phyloP scores from a whole-genome alignment of 2,888 invertebrate species.

The Zhuqinia jingwanae region DNA sequence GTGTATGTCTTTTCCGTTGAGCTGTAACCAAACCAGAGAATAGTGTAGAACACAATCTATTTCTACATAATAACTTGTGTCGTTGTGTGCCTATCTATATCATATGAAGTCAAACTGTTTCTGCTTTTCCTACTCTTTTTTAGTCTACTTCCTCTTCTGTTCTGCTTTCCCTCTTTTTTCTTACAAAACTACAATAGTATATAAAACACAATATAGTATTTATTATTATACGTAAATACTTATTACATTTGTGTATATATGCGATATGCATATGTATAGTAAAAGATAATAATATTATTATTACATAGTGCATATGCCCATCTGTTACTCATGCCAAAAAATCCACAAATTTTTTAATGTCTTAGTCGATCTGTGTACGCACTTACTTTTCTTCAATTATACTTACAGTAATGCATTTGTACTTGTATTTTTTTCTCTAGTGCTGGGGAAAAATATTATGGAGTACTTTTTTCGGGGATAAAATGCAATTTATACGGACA shows the following conservation, averaged over 20 bases:
- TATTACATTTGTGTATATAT: no score
- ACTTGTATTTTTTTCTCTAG: background rate
- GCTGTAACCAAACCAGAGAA: conserved; percentile 49
- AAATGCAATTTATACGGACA: conserved; percentile 51
- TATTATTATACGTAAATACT: no score
- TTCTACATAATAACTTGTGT: conserved; percentile 52
- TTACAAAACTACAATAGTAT: no score
- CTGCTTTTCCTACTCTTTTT: conserved; percentile 31
- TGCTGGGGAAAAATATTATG: conserved; percentile 26
- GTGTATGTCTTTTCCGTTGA: no score
- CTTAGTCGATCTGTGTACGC: conserved; percentile 50
- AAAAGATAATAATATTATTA: conserved; percentile 8
- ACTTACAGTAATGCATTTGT: conserved; percentile 28
- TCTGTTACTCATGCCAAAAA: conserved; percentile 59
- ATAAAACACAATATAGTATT: no score
- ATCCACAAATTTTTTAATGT: conserved; percentile 64
- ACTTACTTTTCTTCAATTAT: conserved; percentile 58
- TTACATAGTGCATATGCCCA: conserved; percentile 32
- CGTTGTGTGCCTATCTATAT: conserved; percentile 33
- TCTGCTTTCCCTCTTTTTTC: conserved; percentile 29
- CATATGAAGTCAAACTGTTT: conserved; percentile 44
- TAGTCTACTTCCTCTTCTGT: background rate
- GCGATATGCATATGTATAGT: no score
- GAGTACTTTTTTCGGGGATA: conserved; percentile 46
- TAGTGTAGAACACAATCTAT: conserved; percentile 45